Base-by-base conservation (phyloP, 2,888 invertebrate genomes). In the Apodemia zela region DNA sequence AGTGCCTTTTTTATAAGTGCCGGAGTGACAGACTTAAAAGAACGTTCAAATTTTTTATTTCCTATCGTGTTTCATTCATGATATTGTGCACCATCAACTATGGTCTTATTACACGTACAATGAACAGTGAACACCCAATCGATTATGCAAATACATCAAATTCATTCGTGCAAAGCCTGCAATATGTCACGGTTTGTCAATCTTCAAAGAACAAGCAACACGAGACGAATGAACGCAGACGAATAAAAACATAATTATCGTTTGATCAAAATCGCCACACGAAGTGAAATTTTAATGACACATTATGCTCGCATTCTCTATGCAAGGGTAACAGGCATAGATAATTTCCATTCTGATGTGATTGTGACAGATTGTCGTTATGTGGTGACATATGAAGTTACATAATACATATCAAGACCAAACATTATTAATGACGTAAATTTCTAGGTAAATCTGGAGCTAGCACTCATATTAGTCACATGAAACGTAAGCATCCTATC, bases 231-330 rank as follows among this genome's bases (percentile, higher is more conserved):
- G 71, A 72, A 74, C 54, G 25, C 73, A 72, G 73, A 73, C 72
- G 62, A 63, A 69, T 72, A 79, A 82, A 81, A 79, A 79, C 71
- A 63, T 64, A 33, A 67, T 58, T 62, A 64, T 64, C 67, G 15
- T 35, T 54, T 54, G 63, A 67, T 68, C 66, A 60, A 61, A 58
- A 67, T 60, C 62, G 61, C 65, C 18, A 67, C 66, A 59, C 64
- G 45, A 59, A 67, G 64, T 65, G 64, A 67, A 67, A 67, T 63
- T 68, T 57, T 54, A 35, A 63, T 65, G 54, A 54, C 25, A 54
- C 25, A 54, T 54, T 54, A 25, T 29, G 54, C n/a, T 54, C 15
- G 54, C 25, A 54, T 54, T 54, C 15, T 54, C 54, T 54, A 29
- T 54, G 54, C 54, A 54, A 25, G 54, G 54, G 54, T 49, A 54